phyloP scores from a whole-genome alignment of 2,888 invertebrate species.

The Leucoptera coffeella region DNA sequence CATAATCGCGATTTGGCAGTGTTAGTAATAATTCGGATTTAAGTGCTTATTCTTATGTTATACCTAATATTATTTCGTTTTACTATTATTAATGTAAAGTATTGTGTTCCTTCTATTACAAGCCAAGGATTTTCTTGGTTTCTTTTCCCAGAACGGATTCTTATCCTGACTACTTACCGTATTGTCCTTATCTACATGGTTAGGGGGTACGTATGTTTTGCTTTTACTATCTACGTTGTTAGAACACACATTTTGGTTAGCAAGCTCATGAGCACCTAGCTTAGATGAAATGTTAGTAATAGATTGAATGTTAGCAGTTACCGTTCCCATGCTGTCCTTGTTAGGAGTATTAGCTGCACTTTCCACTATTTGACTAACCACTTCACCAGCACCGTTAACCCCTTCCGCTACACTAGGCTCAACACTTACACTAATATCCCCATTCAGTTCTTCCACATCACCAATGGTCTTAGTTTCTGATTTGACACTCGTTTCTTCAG shows the following conservation, averaged over 20 bases:
- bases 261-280: slow-evolving; percentile 41
- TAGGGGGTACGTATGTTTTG: slow-evolving; percentile 20
- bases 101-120: slow-evolving; percentile 46
- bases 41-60: no score
- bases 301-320: slow-evolving; percentile 52
- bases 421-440: slow-evolving; percentile 51
- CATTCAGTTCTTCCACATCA: slow-evolving; percentile 48
- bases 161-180: slow-evolving; percentile 39
- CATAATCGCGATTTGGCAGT: no score
- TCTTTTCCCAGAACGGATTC: slow-evolving; percentile 43
- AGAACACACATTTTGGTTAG: slow-evolving; percentile 18
- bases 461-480: slow-evolving; percentile 43
- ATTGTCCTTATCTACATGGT: slow-evolving; percentile 11
- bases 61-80: no score
- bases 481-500: slow-evolving; percentile 35
- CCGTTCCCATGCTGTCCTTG: slow-evolving; percentile 47
- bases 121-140: slow-evolving; percentile 31
- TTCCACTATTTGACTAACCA: no score
- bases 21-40: no score
- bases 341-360: slow-evolving; percentile 29
- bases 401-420: slow-evolving; percentile 46
- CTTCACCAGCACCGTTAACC: slow-evolving; percentile 39
- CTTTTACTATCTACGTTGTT: no score
- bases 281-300: slow-evolving; percentile 49
- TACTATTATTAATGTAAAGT: slow-evolving; percentile 38